A percentile compares a stretch with the other conserved stretches of the same genome.
These are phyloP conservation scores for Piezodorus guildinii DNA, from an alignment of 1,140 invertebrate genomes.

Conservation along the genomic window DNA sequence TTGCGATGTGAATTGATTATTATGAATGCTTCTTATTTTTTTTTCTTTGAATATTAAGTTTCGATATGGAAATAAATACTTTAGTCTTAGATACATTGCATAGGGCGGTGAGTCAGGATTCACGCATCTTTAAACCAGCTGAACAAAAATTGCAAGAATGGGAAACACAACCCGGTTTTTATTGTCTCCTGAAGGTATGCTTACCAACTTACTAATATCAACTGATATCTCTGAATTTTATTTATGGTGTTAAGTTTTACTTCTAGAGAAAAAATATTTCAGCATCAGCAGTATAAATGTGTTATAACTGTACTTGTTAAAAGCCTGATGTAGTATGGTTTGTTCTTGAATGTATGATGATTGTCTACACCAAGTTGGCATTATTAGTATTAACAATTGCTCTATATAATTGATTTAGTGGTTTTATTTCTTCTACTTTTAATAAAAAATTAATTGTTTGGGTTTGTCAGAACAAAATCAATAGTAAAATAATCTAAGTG, in stretches of 20 bases:
- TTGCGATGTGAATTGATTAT: not conserved
- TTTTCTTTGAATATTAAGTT: not conserved
- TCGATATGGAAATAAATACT: constrained; percentile 11
- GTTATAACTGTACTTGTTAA: no score
- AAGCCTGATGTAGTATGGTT: no score
- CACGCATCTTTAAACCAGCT: constrained; percentile 70
- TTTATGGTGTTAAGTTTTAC: not conserved
- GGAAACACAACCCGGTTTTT: constrained; percentile 80
- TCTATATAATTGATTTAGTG: no score
- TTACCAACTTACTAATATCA: not conserved
- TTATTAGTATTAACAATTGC: no score
- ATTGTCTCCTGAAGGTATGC: constrained; percentile 67
- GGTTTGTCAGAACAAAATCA: no score
- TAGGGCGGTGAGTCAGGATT: constrained; percentile 72
- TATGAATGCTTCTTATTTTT: not conserved
- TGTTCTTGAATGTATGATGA: no score
- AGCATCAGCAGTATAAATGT: no score
- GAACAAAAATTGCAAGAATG: constrained; percentile 75
- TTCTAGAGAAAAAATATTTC: not conserved
- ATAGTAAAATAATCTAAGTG: no score
- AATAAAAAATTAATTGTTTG: no score
- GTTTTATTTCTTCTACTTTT: no score
- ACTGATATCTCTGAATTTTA: not conserved
- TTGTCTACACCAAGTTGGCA: no score
- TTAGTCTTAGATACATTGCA: constrained; percentile 59